Percentiles rank a stretch among this genome's conserved stretches.
phyloP scores from a whole-genome alignment of 1,140 invertebrate genomes.

The Leptinotarsa defecta region DNA sequence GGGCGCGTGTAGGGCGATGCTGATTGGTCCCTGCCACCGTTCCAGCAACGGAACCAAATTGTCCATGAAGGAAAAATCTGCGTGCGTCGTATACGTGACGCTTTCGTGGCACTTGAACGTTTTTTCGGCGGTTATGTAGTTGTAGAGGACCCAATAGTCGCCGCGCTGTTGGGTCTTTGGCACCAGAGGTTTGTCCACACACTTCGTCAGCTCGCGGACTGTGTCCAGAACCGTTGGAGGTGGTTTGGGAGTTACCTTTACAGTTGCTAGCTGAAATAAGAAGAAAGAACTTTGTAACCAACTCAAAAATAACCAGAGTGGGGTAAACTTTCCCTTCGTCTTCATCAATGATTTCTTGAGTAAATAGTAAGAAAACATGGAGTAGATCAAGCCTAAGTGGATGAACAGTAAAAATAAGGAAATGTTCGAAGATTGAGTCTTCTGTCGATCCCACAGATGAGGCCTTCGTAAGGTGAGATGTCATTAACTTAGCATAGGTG shows the following conservation, averaged over 20 bases:
- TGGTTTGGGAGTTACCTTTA: background rate
- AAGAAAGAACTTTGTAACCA: too few relatives aligned
- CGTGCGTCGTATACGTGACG: conserved; percentile 91
- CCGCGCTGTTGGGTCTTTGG: conserved; percentile 76
- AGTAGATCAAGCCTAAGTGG: too few relatives aligned
- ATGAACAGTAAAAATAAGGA: too few relatives aligned
- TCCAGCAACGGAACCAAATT: conserved; percentile 84
- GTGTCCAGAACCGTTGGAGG: conserved; percentile 40
- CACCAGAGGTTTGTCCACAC: conserved; percentile 67
- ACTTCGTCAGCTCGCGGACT: conserved; percentile 62
- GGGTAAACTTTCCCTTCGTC: too few relatives aligned
- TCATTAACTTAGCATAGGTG: too few relatives aligned
- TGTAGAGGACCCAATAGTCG: conserved; percentile 88
- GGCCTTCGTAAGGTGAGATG: too few relatives aligned
- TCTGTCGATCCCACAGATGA: too few relatives aligned
- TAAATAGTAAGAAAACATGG: too few relatives aligned
- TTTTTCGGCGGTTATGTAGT: conserved; percentile 73
- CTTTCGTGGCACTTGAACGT: conserved; percentile 77
- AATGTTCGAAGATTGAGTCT: too few relatives aligned
- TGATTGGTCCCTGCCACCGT: conserved; percentile 71
- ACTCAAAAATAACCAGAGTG: too few relatives aligned
- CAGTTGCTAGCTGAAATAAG: background rate
- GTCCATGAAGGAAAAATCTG: conserved; percentile 88
- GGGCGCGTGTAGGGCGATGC: conserved; percentile 76
- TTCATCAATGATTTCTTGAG: too few relatives aligned